Percentiles rank a stretch among this genome's conserved stretches.
phyloP scores from a whole-genome alignment of 1,140 invertebrate species.

The Drepana arcuata region DNA sequence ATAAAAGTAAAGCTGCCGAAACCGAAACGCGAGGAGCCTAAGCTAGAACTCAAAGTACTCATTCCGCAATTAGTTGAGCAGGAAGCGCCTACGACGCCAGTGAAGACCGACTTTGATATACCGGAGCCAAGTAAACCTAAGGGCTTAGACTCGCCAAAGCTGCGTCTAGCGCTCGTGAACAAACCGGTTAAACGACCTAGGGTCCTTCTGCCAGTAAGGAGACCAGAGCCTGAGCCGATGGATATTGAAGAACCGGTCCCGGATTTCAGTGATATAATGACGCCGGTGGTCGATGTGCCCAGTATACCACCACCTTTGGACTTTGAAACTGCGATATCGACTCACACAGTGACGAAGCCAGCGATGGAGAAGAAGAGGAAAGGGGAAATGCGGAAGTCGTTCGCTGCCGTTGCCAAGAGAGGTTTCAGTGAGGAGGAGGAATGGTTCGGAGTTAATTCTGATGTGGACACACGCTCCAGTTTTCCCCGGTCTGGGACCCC shows the following conservation, averaged over 20 bases:
- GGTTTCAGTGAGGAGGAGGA: constrained; percentile 47
- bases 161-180: constrained; percentile 37
- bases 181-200: constrained; percentile 49
- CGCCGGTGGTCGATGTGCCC: constrained; percentile 5
- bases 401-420: constrained; percentile 22
- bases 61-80: constrained; percentile 8
- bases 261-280: constrained; percentile 9
- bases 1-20: constrained; percentile 42
- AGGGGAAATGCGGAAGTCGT: constrained; percentile 27
- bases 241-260: constrained; percentile 11
- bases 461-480: constrained; percentile 51
- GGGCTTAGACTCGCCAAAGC: constrained; percentile 49
- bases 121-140: constrained; percentile 14
- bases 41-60: constrained; percentile 23
- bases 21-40: constrained; percentile 32
- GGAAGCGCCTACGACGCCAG: constrained; percentile 3
- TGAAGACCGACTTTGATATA: not conserved
- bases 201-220: constrained; percentile 44
- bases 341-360: constrained; percentile 50
- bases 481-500: constrained; percentile 47
- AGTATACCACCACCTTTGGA: constrained; percentile 22
- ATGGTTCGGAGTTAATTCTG: constrained; percentile 34
- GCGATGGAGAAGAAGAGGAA: constrained; percentile 13
- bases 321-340: constrained; percentile 46
- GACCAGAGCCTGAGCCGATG: constrained; percentile 22